These are phyloP conservation scores for Xyrichtys novacula DNA, from an alignment of 2,797 vertebrate species.

Conservation along the genomic window DNA sequence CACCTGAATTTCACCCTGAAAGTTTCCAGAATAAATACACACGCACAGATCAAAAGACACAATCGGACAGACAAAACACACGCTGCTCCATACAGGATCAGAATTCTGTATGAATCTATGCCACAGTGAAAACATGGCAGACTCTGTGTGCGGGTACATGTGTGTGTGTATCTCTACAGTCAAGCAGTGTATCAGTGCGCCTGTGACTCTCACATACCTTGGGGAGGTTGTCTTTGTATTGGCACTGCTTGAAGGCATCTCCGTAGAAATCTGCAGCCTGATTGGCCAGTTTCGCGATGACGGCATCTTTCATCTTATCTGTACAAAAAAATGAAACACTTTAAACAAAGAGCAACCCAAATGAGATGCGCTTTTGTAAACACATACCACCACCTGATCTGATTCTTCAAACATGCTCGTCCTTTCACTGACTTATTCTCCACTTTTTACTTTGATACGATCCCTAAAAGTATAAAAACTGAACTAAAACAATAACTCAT, in stretches of 20 bases:
- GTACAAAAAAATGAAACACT: constrained; percentile 12
- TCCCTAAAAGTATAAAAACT: constrained; percentile 8
- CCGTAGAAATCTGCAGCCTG: constrained; percentile 98
- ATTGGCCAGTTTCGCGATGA: constrained; percentile 97
- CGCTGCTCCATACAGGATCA: constrained; percentile 22
- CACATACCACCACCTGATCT: neutral
- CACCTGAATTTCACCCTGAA: constrained; percentile 28
- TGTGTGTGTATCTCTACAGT: constrained; percentile 7
- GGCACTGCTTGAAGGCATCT: constrained; percentile 98
- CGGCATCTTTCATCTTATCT: constrained; percentile 99
- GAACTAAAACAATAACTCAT: constrained; percentile 21
- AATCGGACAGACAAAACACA: constrained; percentile 41
- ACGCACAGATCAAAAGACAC: constrained; percentile 40
- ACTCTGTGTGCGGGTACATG: neutral
- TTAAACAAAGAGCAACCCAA: constrained; percentile 3
- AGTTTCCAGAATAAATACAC: constrained; percentile 30
- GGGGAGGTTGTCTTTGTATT: constrained; percentile 97
- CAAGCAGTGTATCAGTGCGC: neutral
- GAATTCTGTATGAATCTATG: constrained; percentile 21
- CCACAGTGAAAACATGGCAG: constrained; percentile 15
- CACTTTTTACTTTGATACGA: neutral
- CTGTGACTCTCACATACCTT: constrained; percentile 88
- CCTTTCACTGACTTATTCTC: no score
- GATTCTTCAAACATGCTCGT: neutral
- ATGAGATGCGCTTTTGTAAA: neutral